Evolutionary conservation across 2,888 invertebrate species (phyloP), one percentile per base, ranked within the genome.

Genomic region (Corbicula japonica): DNA sequence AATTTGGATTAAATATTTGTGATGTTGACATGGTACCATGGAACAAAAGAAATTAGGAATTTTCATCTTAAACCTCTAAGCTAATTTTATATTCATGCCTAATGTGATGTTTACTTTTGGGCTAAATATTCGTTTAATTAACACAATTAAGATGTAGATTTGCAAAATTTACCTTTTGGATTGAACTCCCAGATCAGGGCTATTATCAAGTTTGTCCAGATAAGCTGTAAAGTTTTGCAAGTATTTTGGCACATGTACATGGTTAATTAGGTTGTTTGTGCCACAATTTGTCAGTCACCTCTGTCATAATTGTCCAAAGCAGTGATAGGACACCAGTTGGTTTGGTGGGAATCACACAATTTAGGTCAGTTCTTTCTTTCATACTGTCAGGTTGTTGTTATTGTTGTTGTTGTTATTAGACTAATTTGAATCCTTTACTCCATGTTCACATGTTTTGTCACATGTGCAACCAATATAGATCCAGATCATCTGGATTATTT

Each of bases 1-100:
- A 66, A 41, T 71, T 66, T 41, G 65, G 76, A 71, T 76, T 76
- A 71, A 71, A 71, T 66, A 60, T 61, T 71, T 60, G n/a, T 26
- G 18, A 30, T 71, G 76, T 80, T 80, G 72, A 73, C 68, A 60
- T 63, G 60, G 72, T 54, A 69, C 48, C 56, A 63, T 41, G 63
- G 76, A 72, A 80, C 80, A 76, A 80, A 80, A 76, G 80, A 72
- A 72, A 80, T 80, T 76, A 80, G 62, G 73, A 72, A 73, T 69
- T 80, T 76, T 58, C 62, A 54, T 63, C 73, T 69, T 52, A 76
- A 73, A 58, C 69, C 61, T 56, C 41, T 70, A 76, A 76, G 69
- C 73, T 68, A 76, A 69, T 80, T 80, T 80, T 62, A 56, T 44
- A 65, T 71, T 65, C 66, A 71, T 60, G 34, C 52, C 28, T 66